Conservation (phyloP, 2,797 vertebrate species). For the Helarctos malayanus region DNA sequence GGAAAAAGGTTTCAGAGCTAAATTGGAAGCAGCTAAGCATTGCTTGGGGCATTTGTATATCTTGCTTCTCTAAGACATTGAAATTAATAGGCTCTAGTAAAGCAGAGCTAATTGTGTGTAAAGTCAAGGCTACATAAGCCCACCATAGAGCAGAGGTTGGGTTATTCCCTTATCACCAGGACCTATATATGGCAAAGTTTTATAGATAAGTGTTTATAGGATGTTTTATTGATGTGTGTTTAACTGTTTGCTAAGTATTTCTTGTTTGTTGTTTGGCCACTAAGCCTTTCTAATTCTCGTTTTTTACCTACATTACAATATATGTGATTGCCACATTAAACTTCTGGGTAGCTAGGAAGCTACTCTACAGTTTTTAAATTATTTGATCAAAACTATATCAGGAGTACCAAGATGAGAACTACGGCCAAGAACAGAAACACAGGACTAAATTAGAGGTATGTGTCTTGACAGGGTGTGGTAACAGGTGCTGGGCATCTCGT, state of each 20-base stretch:
- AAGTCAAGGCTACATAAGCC: background rate
- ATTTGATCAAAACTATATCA: background rate
- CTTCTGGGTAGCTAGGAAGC: background rate
- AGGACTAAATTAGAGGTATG: background rate
- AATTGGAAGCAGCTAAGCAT: slow-evolving; percentile 52
- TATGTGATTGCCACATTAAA: background rate
- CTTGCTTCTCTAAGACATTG: slow-evolving; percentile 21
- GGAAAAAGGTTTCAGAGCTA: slow-evolving; percentile 17
- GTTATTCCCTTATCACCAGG: background rate
- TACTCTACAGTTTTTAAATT: background rate
- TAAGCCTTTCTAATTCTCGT: background rate
- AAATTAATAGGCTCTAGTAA: slow-evolving; percentile 50
- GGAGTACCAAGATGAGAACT: background rate
- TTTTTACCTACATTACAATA: background rate
- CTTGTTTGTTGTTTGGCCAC: background rate
- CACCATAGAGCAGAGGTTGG: background rate
- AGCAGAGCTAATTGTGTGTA: background rate
- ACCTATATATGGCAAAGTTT: background rate
- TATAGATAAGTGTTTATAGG: background rate
- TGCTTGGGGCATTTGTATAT: slow-evolving; percentile 17
- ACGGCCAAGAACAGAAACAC: background rate
- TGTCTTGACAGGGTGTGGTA: background rate
- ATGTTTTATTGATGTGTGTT: background rate
- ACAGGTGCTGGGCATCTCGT: background rate
- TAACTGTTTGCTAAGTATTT: background rate